Evolutionary conservation across 2,113 vertebrate species (phyloP), one percentile per base, ranked within the genome.

Genomic region (Platysternon megacephalum): DNA sequence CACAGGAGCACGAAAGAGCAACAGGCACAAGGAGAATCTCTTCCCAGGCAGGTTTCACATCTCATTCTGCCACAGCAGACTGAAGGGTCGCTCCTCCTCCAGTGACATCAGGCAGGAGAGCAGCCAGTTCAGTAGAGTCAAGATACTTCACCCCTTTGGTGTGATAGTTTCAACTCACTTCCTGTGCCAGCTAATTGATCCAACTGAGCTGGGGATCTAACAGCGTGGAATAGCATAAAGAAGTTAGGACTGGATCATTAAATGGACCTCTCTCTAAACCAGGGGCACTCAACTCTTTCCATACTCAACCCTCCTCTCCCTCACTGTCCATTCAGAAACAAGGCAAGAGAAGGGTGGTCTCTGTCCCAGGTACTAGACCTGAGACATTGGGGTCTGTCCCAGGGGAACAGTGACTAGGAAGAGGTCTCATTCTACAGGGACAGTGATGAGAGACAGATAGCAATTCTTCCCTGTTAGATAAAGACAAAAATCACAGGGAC

Each of bases 381-480:
- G 65, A 68, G 35, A n/a, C 35, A n/a, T 3, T 17, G 56, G 32
- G 16, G 61, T 32, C 0, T 81, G 22, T 58, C 52, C 35, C 58
- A 14, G 2, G 0, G 22, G 10, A 44, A 1, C 65, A 44, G 46
- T 79, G 82, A 42, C 5, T 87, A 79, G 84, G 83, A 72, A 68
- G 79, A 91, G 44, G 93, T 95, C 68, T 91, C 48, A 90, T 97
- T 96, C 94, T 53, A 48, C 0, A 0, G 85, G 80, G 49, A 49
- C 61, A 87, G 56, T 29, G 8, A 11, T 8, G 21, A 28, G 35
- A 8, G 49, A 72, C 85, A 3, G 42, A 44, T 82, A 80, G 6
- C n/a, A 53, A 91, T 68, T 83, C 79, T 22, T 39, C 65, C n/a
- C 95, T 58, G 12, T 44, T 88, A 68, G 79, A 19, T n/a, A 91